Evolutionary conservation across 2,113 vertebrate species (phyloP).

Genomic region (Rissa tridactyla): DNA sequence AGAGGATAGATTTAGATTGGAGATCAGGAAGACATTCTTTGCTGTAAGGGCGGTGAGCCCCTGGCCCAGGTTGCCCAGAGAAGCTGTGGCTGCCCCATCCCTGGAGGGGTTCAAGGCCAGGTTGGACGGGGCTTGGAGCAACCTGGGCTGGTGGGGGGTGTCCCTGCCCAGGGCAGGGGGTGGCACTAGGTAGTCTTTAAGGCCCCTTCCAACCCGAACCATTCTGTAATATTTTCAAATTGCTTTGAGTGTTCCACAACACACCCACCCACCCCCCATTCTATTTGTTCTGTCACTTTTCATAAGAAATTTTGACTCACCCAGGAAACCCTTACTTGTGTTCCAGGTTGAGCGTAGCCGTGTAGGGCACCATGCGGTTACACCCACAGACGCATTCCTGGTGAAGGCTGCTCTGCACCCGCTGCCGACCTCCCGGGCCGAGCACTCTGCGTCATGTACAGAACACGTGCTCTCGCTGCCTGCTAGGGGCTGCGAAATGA

Average conservation of each 20-base stretch:
- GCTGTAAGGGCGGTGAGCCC: too few species aligned
- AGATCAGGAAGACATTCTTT: too few species aligned
- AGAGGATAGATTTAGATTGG: too few species aligned
- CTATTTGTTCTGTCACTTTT: neutral
- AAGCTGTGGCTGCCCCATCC: too few species aligned
- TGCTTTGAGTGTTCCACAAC: neutral
- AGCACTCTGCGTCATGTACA: fast-evolving
- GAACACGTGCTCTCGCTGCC: neutral
- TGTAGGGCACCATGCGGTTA: fast-evolving
- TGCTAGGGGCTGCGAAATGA: neutral
- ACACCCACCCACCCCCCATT: neutral
- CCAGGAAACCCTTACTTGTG: neutral
- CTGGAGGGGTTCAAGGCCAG: too few species aligned
- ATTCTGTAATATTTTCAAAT: neutral
- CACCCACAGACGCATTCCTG: neutral
- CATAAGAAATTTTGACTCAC: neutral
- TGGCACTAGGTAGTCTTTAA: too few species aligned
- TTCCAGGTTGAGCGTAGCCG: neutral
- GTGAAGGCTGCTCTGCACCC: neutral
- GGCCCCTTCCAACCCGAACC: too few species aligned
- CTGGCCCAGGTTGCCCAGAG: too few species aligned
- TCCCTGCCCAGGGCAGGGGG: too few species aligned
- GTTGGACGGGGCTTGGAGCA: too few species aligned
- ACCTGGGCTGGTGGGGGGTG: too few species aligned
- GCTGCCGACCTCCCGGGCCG: neutral